A percentile compares a stretch with the other conserved stretches of the same genome.
Conservation (phyloP, 2,797 vertebrate species). For the Acanthurus tractus region DNA sequence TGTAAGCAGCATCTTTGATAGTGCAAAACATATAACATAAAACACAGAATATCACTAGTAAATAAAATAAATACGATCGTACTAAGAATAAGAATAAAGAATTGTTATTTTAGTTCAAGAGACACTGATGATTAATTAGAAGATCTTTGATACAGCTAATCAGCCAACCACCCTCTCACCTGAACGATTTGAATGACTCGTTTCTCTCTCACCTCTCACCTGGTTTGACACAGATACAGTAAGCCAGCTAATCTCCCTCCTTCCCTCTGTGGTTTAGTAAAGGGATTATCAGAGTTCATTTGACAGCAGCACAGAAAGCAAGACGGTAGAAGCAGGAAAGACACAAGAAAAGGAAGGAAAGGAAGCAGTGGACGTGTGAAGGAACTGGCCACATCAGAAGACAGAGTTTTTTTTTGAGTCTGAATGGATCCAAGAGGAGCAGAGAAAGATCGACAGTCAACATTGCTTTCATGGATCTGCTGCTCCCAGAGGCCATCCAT, state of each 20-base stretch:
- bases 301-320: constrained; percentile 25
- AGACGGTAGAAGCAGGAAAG: background rate
- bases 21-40: too few species aligned
- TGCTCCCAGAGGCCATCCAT: constrained; percentile 1
- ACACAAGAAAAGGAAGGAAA: background rate
- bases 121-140: too few species aligned
- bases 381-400: background rate
- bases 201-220: constrained; percentile 10
- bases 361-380: background rate
- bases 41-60: too few species aligned
- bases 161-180: too few species aligned
- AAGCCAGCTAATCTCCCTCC: constrained; percentile 54
- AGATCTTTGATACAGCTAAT: background rate
- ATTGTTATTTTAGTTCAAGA: too few species aligned
- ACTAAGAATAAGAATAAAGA: too few species aligned
- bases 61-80: too few species aligned
- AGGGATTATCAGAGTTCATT: constrained; percentile 55
- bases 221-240: constrained; percentile 49
- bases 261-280: constrained; percentile 6
- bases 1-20: too few species aligned
- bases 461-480: constrained; percentile 9
- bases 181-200: too few species aligned
- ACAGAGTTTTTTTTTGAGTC: background rate
- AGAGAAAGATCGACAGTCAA: background rate
- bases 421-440: background rate